A percentile compares a stretch with the other conserved stretches of the same genome.
Evolutionary conservation across 2,113 vertebrate species (phyloP).

Genomic region (Peromyscus californicus): DNA sequence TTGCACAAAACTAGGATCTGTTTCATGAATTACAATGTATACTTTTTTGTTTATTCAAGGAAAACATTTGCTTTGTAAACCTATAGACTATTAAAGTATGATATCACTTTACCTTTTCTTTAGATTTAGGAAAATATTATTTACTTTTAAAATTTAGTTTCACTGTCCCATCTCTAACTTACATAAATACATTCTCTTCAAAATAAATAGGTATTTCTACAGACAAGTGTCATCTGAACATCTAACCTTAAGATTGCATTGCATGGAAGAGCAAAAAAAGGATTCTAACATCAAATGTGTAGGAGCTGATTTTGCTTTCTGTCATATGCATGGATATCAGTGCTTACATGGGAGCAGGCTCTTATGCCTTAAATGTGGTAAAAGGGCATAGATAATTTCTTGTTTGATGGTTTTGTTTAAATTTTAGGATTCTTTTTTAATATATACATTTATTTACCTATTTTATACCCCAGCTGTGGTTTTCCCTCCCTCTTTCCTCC

Average conservation of each 20-base stretch:
- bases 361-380: not conserved
- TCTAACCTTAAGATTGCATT: constrained; percentile 8
- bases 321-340: not conserved
- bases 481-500: too few species aligned
- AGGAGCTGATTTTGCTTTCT: not conserved
- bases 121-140: not conserved
- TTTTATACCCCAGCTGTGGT: too few species aligned
- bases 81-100: not conserved
- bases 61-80: not conserved
- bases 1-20: not conserved
- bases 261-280: not conserved
- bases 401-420: not conserved
- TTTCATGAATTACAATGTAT: constrained; percentile 41
- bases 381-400: not conserved
- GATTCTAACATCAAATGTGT: not conserved
- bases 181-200: not conserved
- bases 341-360: not conserved
- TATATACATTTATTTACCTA: too few species aligned
- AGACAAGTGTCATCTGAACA: not conserved
- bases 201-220: not conserved
- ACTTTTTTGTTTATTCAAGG: not conserved
- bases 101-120: not conserved
- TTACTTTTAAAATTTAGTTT: not conserved
- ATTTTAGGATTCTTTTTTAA: not conserved
- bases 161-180: not conserved